phyloP scores from a whole-genome alignment of 2,113 vertebrate genomes.

The Centropristis striata region DNA sequence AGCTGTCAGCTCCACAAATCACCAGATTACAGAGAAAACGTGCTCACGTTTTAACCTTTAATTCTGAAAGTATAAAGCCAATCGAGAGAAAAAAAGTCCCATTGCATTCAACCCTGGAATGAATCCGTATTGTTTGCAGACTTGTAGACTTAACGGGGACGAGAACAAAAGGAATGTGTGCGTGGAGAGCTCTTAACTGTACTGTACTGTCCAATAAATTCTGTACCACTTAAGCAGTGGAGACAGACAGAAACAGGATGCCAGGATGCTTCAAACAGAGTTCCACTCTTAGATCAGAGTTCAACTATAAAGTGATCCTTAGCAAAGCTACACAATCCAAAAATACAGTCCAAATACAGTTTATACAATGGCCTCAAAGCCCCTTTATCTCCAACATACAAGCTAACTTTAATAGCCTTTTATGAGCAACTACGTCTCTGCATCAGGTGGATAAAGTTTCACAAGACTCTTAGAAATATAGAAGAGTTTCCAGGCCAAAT shows the following conservation, averaged over 20 bases:
- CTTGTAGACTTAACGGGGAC: neutral
- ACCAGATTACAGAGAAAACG: constrained; percentile 17
- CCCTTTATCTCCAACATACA: constrained; percentile 11
- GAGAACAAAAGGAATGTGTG: constrained; percentile 49
- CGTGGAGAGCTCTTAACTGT: constrained; percentile 21
- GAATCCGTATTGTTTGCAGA: constrained; percentile 21
- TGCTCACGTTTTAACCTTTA: neutral
- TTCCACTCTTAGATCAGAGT: constrained; percentile 24
- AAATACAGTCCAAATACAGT: constrained; percentile 7
- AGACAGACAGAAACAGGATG: constrained; percentile 35
- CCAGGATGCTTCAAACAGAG: constrained; percentile 11
- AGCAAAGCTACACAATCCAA: constrained; percentile 8
- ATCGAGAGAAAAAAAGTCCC: neutral
- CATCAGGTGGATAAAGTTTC: constrained; percentile 34
- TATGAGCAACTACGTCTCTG: neutral
- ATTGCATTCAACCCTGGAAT: constrained; percentile 10
- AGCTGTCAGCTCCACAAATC: constrained; percentile 21
- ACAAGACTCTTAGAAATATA: constrained; percentile 31
- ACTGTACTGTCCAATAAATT: constrained; percentile 51
- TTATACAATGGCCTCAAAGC: constrained; percentile 14
- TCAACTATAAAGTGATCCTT: constrained; percentile 33
- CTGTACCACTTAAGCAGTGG: constrained; percentile 25
- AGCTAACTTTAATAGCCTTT: constrained; percentile 23
- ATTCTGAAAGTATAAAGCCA: constrained; percentile 16
- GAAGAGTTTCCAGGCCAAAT: neutral